Evolutionary conservation across 2,113 vertebrate genomes (phyloP), one percentile per base, ranked within the genome.

Genomic region (Pandion haliaetus): DNA sequence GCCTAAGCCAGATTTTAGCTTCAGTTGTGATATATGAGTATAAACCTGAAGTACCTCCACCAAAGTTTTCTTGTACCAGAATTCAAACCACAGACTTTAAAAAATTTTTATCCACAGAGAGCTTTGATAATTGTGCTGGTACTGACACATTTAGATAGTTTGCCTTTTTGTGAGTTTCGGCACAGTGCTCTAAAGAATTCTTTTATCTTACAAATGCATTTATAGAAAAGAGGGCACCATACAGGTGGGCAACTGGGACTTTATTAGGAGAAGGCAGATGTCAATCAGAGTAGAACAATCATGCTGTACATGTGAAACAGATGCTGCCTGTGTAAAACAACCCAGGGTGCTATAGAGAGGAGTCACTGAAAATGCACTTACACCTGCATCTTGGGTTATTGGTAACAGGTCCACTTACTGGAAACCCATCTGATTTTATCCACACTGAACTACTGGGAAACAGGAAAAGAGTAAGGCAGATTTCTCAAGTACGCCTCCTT

Each of bases 261-360:
- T 96, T 92, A 93, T 95, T 81, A 97, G 89, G 85, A 95, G 79
- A 97, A 96, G 88, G 77, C n/a, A 69, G 95, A 89, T 96, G 97
- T 97, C 98, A 98, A 52, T 98, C 97, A 98, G 42, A 79, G 90
- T 17, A 62, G 62, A 94, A 79, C 70, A 97, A 95, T 94, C 93
- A 89, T 21, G 86, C 66, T 67, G 93, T 95, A 95, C 92, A 91
- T 93, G 80, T 89, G 88, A 96, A 96, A 95, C 97, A 98, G 97
- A 97, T 96, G 95, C 92, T 94, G 54, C 70, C 66, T 57, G 82
- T 83, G 88, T 95, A 94, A 98, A 98, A 97, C 69, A 97, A 94
- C 38, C 59, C 92, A 96, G 71, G 74, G 91, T 97, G 94, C 93
- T 96, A 94, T 67, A 88, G 90, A 98, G 96, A 97, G 96, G 96